Evolutionary conservation across 35 echinoderm and acorn worm genomes (phyloP).

Genomic region (Chiridota heheva): DNA sequence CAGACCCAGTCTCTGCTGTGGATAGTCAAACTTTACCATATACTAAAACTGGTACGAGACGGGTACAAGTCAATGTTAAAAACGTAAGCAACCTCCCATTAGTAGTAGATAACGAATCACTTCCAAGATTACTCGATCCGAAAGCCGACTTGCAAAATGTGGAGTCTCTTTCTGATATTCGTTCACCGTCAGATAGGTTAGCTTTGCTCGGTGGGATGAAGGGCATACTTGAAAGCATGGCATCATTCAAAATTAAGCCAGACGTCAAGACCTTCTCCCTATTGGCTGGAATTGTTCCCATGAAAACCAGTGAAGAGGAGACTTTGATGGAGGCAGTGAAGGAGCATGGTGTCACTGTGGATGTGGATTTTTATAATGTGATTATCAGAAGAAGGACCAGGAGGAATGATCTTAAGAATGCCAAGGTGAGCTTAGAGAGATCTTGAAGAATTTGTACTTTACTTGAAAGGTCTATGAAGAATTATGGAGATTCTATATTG

Average conservation of each 20-base stretch:
- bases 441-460: not conserved
- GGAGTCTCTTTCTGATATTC: slow-evolving; percentile 52
- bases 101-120: no score
- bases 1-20: no score
- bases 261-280: slow-evolving; percentile 73
- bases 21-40: no score
- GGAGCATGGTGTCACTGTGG: slow-evolving; percentile 52
- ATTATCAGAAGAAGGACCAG: slow-evolving; percentile 66
- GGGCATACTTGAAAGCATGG: slow-evolving; percentile 75
- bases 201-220: slow-evolving; percentile 63
- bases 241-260: slow-evolving; percentile 53
- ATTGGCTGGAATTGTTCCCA: slow-evolving; percentile 66
- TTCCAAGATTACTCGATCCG: slow-evolving; percentile 75
- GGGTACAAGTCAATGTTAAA: no score
- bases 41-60: no score
- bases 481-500: not conserved
- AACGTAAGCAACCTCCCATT: no score
- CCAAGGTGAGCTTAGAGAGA: slow-evolving; percentile 55
- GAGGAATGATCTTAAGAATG: slow-evolving; percentile 59
- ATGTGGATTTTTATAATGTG: slow-evolving; percentile 91
- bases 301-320: slow-evolving; percentile 51
- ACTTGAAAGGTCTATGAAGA: not conserved
- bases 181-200: slow-evolving; percentile 50
- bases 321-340: slow-evolving; percentile 58
- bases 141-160: slow-evolving; percentile 52